A percentile compares a stretch with the other conserved stretches of the same genome.
phyloP scores from a whole-genome alignment of 1,140 invertebrate genomes.

The Maniola jurtina region DNA sequence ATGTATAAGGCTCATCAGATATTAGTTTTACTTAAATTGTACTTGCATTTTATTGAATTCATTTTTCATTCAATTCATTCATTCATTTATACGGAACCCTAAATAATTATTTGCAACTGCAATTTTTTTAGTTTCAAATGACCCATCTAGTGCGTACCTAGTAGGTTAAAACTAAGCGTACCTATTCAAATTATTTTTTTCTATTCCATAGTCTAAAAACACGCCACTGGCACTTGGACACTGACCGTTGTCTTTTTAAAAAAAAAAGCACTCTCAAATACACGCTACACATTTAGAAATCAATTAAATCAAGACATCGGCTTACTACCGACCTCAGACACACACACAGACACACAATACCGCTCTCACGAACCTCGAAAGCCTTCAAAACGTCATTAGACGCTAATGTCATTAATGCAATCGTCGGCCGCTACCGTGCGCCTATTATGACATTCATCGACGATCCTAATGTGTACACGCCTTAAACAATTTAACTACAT shows the following conservation, averaged over 20 bases:
- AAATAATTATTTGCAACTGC: too few relatives aligned
- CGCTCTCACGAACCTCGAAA: conserved; percentile 16
- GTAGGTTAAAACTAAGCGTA: too few relatives aligned
- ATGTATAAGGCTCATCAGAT: too few relatives aligned
- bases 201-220: too few relatives aligned
- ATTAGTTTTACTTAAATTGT: too few relatives aligned
- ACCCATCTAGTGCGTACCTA: too few relatives aligned
- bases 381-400: conserved; percentile 42
- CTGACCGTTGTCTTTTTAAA: neutral
- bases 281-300: neutral
- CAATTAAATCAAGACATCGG: conserved; percentile 7
- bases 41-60: too few relatives aligned
- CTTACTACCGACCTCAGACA: conserved; percentile 1
- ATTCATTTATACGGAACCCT: too few relatives aligned
- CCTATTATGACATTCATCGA: conserved; percentile 45
- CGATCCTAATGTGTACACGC: conserved; percentile 23
- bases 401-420: conserved; percentile 47
- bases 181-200: too few relatives aligned
- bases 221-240: neutral
- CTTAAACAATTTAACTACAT: neutral
- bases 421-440: conserved; percentile 41
- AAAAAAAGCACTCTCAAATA: neutral
- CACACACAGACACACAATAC: conserved; percentile 9
- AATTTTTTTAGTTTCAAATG: too few relatives aligned
- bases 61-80: too few relatives aligned